Base-by-base conservation (phyloP, 2,797 vertebrate species). In the Xerus rutilus region DNA sequence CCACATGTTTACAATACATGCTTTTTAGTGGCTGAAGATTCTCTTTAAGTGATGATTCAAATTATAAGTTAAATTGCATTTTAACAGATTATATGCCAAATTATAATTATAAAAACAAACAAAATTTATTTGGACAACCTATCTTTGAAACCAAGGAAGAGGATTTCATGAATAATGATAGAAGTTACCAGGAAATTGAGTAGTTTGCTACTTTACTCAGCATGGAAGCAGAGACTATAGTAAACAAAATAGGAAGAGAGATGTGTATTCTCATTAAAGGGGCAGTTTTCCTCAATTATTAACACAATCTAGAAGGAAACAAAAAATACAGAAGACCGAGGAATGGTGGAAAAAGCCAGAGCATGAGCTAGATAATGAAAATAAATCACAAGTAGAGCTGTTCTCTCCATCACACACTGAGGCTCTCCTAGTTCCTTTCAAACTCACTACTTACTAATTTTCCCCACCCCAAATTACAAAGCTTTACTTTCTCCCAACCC, bases 211-310 rank as follows among this genome's bases (percentile, higher is more conserved):
- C 95, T 93, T 85, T 14, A 67, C 69, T 94, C 73, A 87, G 79
- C 32, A 54, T 65, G 89, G 79, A 93, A 89, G 79, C 67, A 4
- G 52, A 72, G 14, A 39, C 39, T 54, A 32, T 9, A 83, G 47
- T 69, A 96, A 94, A 94, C 32, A 87, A 47, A 93, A 67, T 3
- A 62, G 49, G 52, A 72, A 91, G 32, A 92, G 25, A 92, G 52
- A 78, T 0, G 0, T 39, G 30, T 67, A 1, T 57, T 49, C 69
- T 96, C 52, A 91, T 83, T 88, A 95, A 94, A 14, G 57, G 25
- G 84, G 81, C 57, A 43, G 20, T 67, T 93, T 91, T 86, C 74
- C 65, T 92, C 52, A 84, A 30, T 32, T 89, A 83, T 93, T 62
- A 91, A 20, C 84, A 89, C 52, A 79, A 54, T 49, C 30, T 57